Base-by-base conservation (phyloP, 2,888 invertebrate species). In the Lepidocyrtoides sp. region DNA sequence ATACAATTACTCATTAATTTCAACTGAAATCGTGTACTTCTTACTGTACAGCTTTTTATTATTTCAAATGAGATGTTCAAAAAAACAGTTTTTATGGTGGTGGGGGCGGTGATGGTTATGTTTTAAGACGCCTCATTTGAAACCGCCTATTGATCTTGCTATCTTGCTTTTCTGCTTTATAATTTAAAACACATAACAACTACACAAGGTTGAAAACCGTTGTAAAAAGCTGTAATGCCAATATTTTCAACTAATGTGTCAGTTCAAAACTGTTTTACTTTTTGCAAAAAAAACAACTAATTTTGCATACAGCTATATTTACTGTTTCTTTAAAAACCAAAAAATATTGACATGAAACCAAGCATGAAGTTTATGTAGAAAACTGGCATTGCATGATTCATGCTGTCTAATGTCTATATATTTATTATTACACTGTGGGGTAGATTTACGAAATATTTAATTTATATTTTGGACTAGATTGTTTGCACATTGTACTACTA, bases 401-500 rank as follows among this genome's bases (percentile, higher is more conserved):
- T 63, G 57, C 57, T 63, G 29, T 12, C 14, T 32, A 54, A 17
- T 12, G 14, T 17, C 1, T 17, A 54, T 54, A 14, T 20, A 54
- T 17, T 54, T 54, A 12, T 20, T 29, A 12, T 26, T 5, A 63
- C 63, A 29, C 63, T 29, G 12, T 32, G 63, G 29, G 29, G 63
- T 63, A 63, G 63, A 63, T 29, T 20, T 14, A 57, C 57, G 20
- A 60, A 63, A 12, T 63, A 63, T 63, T 14, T 8, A 29, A 63
- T 12, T 12, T 29, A 12, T 29, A 29, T 29, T 63, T 63, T 29
- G 29, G 63, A 63, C 29, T 63, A 63, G 63, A 63, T 60, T 63
- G 63, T 63, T 63, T 63, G 63, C 63, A 63, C 29, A 63, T 29
- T 29, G 4, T 63, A 26, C 14, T 29, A 63, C 51, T 77, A 51